Percentiles rank a stretch among this genome's conserved stretches.
Conservation (phyloP, 2,797 vertebrate species). For the Huso huso region DNA sequence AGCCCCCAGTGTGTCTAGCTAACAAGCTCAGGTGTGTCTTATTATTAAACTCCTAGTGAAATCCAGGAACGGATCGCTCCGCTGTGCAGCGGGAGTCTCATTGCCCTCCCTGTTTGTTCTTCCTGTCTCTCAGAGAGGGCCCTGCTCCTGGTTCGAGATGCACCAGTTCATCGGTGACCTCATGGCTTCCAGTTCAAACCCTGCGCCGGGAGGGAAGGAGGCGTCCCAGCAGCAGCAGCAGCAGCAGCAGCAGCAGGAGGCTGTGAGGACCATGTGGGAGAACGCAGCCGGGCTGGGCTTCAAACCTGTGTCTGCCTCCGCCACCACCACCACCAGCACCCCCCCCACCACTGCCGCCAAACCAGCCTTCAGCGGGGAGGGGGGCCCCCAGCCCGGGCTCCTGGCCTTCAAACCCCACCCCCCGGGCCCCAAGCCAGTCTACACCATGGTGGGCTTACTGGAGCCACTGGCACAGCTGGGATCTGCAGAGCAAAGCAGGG, state of each 20-base stretch:
- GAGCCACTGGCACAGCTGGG: constrained; percentile 22
- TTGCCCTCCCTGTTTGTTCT: background rate
- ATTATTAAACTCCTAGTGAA: too few species aligned
- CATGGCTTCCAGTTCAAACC: constrained; percentile 41
- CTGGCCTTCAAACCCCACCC: constrained; percentile 24
- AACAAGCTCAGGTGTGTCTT: too few species aligned
- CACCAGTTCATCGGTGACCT: constrained; percentile 66
- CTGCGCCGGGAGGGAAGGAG: constrained; percentile 38
- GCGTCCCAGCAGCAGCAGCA: too few species aligned
- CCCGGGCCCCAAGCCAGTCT: constrained; percentile 26
- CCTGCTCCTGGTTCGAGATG: constrained; percentile 67
- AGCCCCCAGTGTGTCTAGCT: too few species aligned
- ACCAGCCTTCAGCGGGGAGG: background rate
- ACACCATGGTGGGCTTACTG: constrained; percentile 15
- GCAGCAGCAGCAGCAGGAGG: constrained; percentile 40
- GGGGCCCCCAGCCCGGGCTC: background rate
- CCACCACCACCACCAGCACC: constrained; percentile 23
- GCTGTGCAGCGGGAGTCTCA: background rate
- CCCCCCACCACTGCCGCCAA: background rate
- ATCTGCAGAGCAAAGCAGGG: constrained; percentile 34
- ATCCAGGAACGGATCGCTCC: too few species aligned
- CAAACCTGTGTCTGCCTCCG: constrained; percentile 35
- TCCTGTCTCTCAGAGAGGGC: constrained; percentile 35
- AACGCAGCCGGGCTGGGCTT: constrained; percentile 27
- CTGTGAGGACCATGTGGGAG: constrained; percentile 47